A percentile compares a stretch with the other conserved stretches of the same genome.
phyloP scores from a whole-genome alignment of 2,888 invertebrate species.

The Panzeria rudis region DNA sequence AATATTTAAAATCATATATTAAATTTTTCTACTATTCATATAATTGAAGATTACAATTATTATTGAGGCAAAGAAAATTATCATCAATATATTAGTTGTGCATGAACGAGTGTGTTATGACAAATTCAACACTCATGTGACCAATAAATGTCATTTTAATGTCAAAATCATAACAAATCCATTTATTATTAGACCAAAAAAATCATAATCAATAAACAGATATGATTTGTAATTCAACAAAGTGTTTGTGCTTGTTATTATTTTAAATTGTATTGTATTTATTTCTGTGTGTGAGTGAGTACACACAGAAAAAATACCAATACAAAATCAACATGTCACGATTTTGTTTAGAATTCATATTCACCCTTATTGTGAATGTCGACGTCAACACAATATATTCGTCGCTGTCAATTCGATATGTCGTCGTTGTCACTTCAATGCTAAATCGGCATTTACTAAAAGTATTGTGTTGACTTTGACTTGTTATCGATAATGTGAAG shows the following conservation, averaged over 20 bases:
- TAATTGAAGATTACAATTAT: not conserved
- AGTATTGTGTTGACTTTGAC: too few species aligned
- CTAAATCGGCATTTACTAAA: too few species aligned
- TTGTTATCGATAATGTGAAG: too few species aligned
- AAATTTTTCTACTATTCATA: not conserved
- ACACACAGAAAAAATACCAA: too few species aligned
- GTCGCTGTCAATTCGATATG: too few species aligned
- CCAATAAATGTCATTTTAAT: constrained; percentile 69
- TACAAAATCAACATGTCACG: too few species aligned
- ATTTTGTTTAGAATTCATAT: too few species aligned
- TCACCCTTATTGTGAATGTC: too few species aligned
- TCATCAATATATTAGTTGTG: constrained; percentile 14
- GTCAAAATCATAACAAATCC: constrained; percentile 63
- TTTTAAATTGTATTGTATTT: not conserved
- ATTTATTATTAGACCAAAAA: constrained; percentile 51
- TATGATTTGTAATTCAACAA: constrained; percentile 29
- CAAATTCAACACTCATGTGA: constrained; percentile 67
- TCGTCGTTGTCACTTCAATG: too few species aligned
- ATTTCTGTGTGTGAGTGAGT: not conserved
- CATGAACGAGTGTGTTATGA: constrained; percentile 37
- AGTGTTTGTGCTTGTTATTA: constrained; percentile 13
- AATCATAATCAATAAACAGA: constrained; percentile 53
- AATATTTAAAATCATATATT: constrained; percentile 7
- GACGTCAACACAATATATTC: too few species aligned
- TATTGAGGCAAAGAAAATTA: not conserved